A percentile compares a stretch with the other conserved stretches of the same genome.
phyloP scores from a whole-genome alignment of 2,888 invertebrate genomes.

The Mimachlamys varia region DNA sequence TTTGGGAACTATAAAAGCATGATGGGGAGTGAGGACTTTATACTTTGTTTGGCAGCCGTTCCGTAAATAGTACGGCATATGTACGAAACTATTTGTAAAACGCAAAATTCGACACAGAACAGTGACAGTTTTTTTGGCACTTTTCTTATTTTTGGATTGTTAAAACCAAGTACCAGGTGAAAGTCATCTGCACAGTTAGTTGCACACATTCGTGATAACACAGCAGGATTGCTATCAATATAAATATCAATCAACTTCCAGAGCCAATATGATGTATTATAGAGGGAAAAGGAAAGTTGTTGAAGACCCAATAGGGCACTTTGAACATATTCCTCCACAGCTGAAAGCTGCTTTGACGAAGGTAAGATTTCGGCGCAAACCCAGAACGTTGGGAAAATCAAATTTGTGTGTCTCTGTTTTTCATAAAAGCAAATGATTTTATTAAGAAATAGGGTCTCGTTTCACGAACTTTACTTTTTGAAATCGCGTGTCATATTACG shows the following conservation, averaged over 20 bases:
- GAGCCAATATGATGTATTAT: neutral
- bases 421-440: too few relatives aligned
- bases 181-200: neutral
- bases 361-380: neutral
- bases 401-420: too few relatives aligned
- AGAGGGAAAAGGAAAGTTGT: constrained; percentile 9
- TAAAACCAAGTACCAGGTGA: neutral
- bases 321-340: constrained; percentile 1
- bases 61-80: neutral
- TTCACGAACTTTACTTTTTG: too few relatives aligned
- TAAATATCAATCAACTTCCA: neutral
- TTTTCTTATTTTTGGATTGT: neutral
- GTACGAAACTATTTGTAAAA: neutral
- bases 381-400: too few relatives aligned
- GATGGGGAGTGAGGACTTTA: neutral
- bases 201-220: neutral
- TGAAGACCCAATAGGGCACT: neutral
- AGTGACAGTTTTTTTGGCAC: too few relatives aligned
- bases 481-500: too few relatives aligned
- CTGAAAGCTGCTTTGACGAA: neutral
- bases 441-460: too few relatives aligned
- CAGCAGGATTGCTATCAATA: neutral
- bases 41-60: neutral
- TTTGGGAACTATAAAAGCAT: neutral
- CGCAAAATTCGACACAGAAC: neutral